These are phyloP conservation scores for Albula goreensis DNA, from an alignment of 2,113 vertebrate species.

Conservation along the genomic window DNA sequence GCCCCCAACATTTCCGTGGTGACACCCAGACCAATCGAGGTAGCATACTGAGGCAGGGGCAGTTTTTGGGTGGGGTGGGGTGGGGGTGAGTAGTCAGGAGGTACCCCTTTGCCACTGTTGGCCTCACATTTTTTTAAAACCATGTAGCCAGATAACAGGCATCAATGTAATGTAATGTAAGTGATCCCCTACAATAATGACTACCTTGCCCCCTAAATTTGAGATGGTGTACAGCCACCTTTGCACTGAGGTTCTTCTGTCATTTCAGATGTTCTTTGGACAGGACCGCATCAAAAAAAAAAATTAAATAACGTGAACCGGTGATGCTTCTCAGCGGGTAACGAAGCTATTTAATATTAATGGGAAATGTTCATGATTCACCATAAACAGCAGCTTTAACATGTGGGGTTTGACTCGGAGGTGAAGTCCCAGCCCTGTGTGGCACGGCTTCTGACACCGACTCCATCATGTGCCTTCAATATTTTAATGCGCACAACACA, in stretches of 20 bases:
- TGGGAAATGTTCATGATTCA: slow-evolving; percentile 62
- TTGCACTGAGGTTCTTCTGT: too few species aligned
- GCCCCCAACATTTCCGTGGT: neutral
- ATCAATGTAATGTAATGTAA: too few species aligned
- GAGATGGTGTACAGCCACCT: too few species aligned
- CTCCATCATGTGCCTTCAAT: slow-evolving; percentile 62
- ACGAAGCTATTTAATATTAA: slow-evolving; percentile 53
- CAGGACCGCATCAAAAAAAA: slow-evolving; percentile 36
- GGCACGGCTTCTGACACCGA: slow-evolving; percentile 43
- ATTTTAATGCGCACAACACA: slow-evolving; percentile 46
- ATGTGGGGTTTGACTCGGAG: slow-evolving; percentile 27
- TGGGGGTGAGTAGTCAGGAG: too few species aligned
- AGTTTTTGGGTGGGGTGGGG: too few species aligned
- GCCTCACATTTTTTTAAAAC: too few species aligned
- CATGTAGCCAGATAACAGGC: too few species aligned
- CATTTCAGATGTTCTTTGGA: neutral
- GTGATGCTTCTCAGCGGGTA: slow-evolving; percentile 20
- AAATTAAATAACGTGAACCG: neutral
- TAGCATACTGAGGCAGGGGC: too few species aligned
- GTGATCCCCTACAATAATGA: too few species aligned
- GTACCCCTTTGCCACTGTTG: too few species aligned
- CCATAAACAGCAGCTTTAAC: slow-evolving; percentile 43
- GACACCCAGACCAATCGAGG: too few species aligned
- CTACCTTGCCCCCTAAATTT: too few species aligned
- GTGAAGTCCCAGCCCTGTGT: slow-evolving; percentile 39